These are phyloP conservation scores for Rhabdomys dilectus DNA, from an alignment of 2,113 vertebrate genomes.

Conservation along the genomic window DNA sequence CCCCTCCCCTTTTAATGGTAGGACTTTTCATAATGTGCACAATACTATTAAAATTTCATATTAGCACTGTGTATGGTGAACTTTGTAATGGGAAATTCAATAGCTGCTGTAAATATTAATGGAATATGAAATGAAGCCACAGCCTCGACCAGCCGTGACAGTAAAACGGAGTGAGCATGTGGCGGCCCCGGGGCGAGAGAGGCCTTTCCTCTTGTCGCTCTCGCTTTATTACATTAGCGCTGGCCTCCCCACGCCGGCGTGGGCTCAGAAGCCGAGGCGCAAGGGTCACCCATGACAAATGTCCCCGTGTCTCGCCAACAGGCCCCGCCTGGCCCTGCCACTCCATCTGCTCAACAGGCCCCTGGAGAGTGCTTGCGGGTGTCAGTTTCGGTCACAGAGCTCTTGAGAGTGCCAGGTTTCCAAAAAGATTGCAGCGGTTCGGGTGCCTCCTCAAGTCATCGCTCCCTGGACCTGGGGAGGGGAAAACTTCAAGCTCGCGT, in stretches of 20 bases:
- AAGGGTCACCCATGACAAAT: constrained; percentile 90
- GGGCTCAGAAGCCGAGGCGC: constrained; percentile 88
- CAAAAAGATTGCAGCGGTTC: background rate
- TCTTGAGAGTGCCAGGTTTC: constrained; percentile 80
- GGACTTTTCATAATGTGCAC: constrained; percentile 85
- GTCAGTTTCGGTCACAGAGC: constrained; percentile 85
- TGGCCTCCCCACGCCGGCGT: constrained; percentile 83
- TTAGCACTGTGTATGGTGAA: constrained; percentile 85
- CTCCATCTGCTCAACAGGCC: constrained; percentile 87
- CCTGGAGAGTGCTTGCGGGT: constrained; percentile 86
- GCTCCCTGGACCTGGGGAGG: background rate
- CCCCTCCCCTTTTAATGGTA: constrained; percentile 62
- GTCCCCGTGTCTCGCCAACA: constrained; percentile 88
- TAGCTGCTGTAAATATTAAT: constrained; percentile 92
- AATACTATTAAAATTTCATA: constrained; percentile 90
- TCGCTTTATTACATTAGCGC: constrained; percentile 89
- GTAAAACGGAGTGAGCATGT: constrained; percentile 87
- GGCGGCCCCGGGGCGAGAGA: constrained; percentile 88
- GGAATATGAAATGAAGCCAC: constrained; percentile 90
- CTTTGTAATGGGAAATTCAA: constrained; percentile 89
- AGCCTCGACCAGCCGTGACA: constrained; percentile 86
- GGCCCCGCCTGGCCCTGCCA: constrained; percentile 86
- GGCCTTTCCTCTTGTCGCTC: constrained; percentile 88
- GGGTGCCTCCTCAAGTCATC: background rate
- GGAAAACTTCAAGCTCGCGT: too few species aligned